Evolutionary conservation across 2,888 invertebrate genomes (phyloP), one percentile per base, ranked within the genome.

Genomic region (Thereva unica): DNA sequence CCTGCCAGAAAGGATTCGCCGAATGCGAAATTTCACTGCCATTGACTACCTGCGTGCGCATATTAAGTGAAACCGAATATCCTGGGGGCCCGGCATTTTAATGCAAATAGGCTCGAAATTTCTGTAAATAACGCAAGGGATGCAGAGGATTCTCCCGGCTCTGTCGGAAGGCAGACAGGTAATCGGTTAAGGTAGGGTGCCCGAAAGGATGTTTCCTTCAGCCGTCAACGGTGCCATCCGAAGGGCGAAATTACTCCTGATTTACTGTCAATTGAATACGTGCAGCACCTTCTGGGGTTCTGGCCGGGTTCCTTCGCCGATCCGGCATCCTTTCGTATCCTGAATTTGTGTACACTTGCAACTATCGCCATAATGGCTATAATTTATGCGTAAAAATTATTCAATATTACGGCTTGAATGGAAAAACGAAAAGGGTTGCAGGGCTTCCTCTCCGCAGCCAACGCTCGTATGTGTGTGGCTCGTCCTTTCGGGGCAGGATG

Each of bases 331-430:
- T n/a, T 9, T 47, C 9, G 5, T 49, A 42, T 52, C 8, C 45
- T 7, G 40, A 59, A 47, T 59, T 59, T 59, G 59, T 59, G 59
- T 59, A 70, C 71, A 71, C 70, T 71, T 71, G 70, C 69, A 70
- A 23, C 67, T 70, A 57, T 67, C 68, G 68, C 65, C 54, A 41
- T 47, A 67, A 67, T 65, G 59, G 37, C 66, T 68, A 71, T 71
- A 71, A 71, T 71, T 71, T 71, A 71, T 71, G 71, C 71, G 68
- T 68, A 71, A 69, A 70, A 50, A 65, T 69, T 71, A 68, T 67
- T 65, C 64, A 67, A 67, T 67, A 67, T 67, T 69, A 23, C 23
- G 67, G 52, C 57, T 66, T 64, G 59, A 49, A 57, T 8, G 12
- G 35, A 44, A 57, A 53, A 63, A 47, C 38, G 45, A 59, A n/a